Base-by-base conservation (phyloP, 2,888 invertebrate species). In the Xanthia icteritia region DNA sequence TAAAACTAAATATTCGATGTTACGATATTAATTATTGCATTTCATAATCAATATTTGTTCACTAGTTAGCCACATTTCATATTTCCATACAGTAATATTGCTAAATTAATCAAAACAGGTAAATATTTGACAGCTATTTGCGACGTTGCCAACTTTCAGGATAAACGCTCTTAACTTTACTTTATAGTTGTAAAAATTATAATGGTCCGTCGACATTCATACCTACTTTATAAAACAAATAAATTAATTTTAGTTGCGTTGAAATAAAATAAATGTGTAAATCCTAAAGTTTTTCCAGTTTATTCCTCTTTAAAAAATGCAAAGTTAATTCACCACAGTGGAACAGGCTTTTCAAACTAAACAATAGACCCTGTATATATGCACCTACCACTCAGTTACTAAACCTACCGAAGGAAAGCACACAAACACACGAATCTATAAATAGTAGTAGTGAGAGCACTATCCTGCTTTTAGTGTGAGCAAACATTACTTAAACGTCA, bases 401-500 rank as follows among this genome's bases (percentile, higher is more conserved):
- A 36, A 23, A 81, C 61, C 42, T 31, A 68, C 54, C 66, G 75
- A 66, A 65, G 54, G 31, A 72, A 69, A 65, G 45, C 39, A 79
- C 15, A 83, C 48, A 74, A 70, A 76, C 72, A 78, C 72, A 77
- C 51, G 76, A 75, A 86, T 85, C 82, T 84, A 86, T 85, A 78
- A 68, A 73, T 86, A 78, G 76, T 23, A 60, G 74, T 67, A 73
- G 77, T 36, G 73, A 71, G 83, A 86, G 79, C 84, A 81, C 82
- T 79, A 79, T 76, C 82, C 77, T 91, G 95, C 95, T 95, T 95
- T 95, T 95, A 95, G 95, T 92, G 92, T 64, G 90, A 88, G 93
- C 92, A 95, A 95, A 95, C 95, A 95, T 95, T 93, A 94, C 95
- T 95, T 94, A 92, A 91, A 92, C 92, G 93, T 90, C 93, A 94